Percentiles rank a stretch among this genome's conserved stretches.
Evolutionary conservation across 2,113 vertebrate genomes (phyloP).

Genomic region (Kryptolebias marmoratus): DNA sequence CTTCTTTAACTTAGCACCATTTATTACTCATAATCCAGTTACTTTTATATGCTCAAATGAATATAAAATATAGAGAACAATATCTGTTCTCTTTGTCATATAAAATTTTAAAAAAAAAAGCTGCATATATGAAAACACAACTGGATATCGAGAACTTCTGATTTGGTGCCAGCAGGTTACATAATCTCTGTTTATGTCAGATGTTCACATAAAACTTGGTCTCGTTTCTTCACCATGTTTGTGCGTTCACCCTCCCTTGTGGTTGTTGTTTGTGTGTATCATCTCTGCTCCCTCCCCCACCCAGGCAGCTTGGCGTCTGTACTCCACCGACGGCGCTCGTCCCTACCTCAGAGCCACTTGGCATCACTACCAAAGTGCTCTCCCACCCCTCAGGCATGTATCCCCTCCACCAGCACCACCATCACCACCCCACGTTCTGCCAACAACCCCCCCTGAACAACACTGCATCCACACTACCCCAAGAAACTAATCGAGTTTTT

Average conservation of each 20-base stretch:
- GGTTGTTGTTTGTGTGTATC: constrained; percentile 39
- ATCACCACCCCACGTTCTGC: constrained; percentile 22
- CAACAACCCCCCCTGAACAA: constrained; percentile 22
- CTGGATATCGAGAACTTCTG: not conserved
- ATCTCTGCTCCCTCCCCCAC: constrained; percentile 70
- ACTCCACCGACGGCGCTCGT: constrained; percentile 84
- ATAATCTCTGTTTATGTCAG: constrained; percentile 5
- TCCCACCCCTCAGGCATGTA: constrained; percentile 89
- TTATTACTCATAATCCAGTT: too few relatives aligned
- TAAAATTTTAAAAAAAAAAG: not conserved
- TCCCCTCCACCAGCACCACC: constrained; percentile 65
- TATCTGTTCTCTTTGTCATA: not conserved
- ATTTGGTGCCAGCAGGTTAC: constrained; percentile 45
- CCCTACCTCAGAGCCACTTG: constrained; percentile 87
- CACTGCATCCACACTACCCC: constrained; percentile 72
- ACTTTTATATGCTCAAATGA: too few relatives aligned
- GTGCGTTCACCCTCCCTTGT: constrained; percentile 49
- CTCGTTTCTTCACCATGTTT: constrained; percentile 48
- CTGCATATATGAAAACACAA: not conserved
- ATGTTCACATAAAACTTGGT: constrained; percentile 38
- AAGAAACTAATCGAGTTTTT: constrained; percentile 85
- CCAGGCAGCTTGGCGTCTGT: constrained; percentile 89
- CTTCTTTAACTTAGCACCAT: too few relatives aligned
- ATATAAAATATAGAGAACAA: not conserved
- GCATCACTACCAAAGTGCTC: constrained; percentile 87